A percentile compares a stretch with the other conserved stretches of the same genome.
Conservation (phyloP, 2,888 invertebrate species). For the Tetranychus truncatus region DNA sequence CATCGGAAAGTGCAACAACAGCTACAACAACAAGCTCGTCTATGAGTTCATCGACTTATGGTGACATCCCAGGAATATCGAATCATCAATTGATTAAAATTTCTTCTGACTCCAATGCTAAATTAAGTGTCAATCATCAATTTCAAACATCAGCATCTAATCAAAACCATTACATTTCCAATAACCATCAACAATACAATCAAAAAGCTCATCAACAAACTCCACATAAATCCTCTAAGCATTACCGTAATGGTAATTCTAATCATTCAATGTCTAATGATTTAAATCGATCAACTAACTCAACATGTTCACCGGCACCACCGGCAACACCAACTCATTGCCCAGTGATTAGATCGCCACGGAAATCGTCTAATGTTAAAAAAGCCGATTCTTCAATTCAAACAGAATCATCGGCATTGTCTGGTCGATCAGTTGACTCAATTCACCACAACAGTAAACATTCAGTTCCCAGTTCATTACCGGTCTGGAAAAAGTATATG, state of each 20-base stretch:
- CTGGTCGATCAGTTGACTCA: not conserved
- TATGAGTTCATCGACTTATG: slow-evolving; percentile 16
- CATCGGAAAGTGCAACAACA: slow-evolving; percentile 19
- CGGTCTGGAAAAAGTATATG: slow-evolving; percentile 25
- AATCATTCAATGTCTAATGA: not conserved
- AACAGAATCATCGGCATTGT: slow-evolving; percentile 33
- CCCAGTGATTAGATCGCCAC: slow-evolving; percentile 9
- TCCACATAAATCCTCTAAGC: not conserved
- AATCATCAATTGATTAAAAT: not conserved
- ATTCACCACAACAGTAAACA: slow-evolving; percentile 2
- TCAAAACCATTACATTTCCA: not conserved
- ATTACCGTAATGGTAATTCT: not conserved
- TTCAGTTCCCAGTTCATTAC: slow-evolving; percentile 15
- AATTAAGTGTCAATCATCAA: not conserved
- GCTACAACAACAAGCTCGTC: slow-evolving; percentile 20
- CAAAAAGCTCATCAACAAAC: not conserved
- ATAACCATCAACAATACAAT: slow-evolving; percentile 15
- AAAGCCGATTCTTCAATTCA: slow-evolving; percentile 41
- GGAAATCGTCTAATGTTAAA: slow-evolving; percentile 29
- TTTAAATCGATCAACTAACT: not conserved
- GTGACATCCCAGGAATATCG: not conserved
- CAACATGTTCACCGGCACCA: not conserved
- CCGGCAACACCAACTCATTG: not conserved
- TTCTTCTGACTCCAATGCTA: not conserved
- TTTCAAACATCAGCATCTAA: slow-evolving; percentile 6